Evolutionary conservation across 2,888 invertebrate species (phyloP), one percentile per base, ranked within the genome.

Genomic region (Parnassius smintheus): DNA sequence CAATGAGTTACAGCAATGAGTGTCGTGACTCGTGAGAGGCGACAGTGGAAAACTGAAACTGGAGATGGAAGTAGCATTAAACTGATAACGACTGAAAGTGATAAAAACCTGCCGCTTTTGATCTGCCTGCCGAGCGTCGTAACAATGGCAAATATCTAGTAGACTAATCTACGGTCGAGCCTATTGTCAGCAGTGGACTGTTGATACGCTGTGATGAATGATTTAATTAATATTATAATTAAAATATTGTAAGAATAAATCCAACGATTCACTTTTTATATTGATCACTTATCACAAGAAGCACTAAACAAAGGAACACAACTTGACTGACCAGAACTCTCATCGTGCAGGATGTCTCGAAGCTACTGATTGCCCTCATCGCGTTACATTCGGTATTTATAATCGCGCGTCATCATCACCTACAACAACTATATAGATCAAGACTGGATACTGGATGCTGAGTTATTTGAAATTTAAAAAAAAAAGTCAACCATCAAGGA

Each of bases 311-410:
- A 35, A 35, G 7, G 35, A 35, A 35, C 61, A 50, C 61, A 18
- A 18, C 18, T 18, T 18, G 62, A 87, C 89, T 83, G 70, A 90
- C 89, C 89, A 90, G 88, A 82, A 88, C 82, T 88, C 86, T 84
- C 89, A 90, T 7, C 83, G 75, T 84, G 85, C 73, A 69, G 74
- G 25, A 75, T 75, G 73, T 75, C 71, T 71, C 68, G 86, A 83
- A 83, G 82, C 86, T 88, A 89, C 88, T 90, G 88, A 86, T 80
- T 77, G 71, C 66, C 65, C 68, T 70, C 81, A 79, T 77, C 79
- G 71, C 66, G 68, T 49, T 56, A 67, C 77, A 66, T 66, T 69
- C 79, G 59, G 78, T 83, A 83, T 89, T 84, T 90, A 90, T 90
- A 89, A 81, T 65, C 69, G 64, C 63, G 63, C 69, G 68, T 72